phyloP scores from a whole-genome alignment of 2,888 invertebrate species.

The Philereme transversata region DNA sequence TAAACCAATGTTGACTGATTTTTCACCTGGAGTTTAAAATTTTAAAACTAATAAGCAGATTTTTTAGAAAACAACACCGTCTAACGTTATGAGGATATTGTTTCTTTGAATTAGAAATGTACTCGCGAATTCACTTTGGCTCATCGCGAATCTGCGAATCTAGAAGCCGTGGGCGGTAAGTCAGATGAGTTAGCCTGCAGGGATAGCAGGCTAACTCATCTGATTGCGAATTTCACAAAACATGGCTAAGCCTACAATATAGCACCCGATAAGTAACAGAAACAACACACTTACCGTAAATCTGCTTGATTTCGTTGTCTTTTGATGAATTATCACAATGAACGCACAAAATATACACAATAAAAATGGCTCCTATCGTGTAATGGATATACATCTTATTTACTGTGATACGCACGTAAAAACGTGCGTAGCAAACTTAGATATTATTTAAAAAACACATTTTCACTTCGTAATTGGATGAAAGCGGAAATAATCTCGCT shows the following conservation, averaged over 20 bases:
- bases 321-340: slow-evolving; percentile 80
- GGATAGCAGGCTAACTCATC: no score
- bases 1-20: no score
- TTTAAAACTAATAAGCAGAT: no score
- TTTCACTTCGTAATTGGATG: slow-evolving; percentile 65
- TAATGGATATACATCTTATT: slow-evolving; percentile 77
- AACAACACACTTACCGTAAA: slow-evolving; percentile 69
- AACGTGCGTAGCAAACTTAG: slow-evolving; percentile 66
- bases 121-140: slow-evolving; percentile 3
- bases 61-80: no score
- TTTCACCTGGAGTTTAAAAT: no score
- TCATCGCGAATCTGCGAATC: slow-evolving; percentile 14
- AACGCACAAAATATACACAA: slow-evolving; percentile 83
- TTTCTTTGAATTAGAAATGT: background rate
- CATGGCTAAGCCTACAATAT: slow-evolving; percentile 1
- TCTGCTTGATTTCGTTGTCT: slow-evolving; percentile 79
- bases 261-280: slow-evolving; percentile 17
- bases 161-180: slow-evolving; percentile 48
- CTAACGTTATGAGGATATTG: no score
- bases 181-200: slow-evolving; percentile 14
- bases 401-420: slow-evolving; percentile 63
- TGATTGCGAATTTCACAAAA: slow-evolving; percentile 6
- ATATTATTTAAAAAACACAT: slow-evolving; percentile 73
- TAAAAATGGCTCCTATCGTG: slow-evolving; percentile 83
- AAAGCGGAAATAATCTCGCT: slow-evolving; percentile 64